Evolutionary conservation across 1,140 invertebrate species (phyloP), one percentile per base, ranked within the genome.

Genomic region (Chelonus insularis): DNA sequence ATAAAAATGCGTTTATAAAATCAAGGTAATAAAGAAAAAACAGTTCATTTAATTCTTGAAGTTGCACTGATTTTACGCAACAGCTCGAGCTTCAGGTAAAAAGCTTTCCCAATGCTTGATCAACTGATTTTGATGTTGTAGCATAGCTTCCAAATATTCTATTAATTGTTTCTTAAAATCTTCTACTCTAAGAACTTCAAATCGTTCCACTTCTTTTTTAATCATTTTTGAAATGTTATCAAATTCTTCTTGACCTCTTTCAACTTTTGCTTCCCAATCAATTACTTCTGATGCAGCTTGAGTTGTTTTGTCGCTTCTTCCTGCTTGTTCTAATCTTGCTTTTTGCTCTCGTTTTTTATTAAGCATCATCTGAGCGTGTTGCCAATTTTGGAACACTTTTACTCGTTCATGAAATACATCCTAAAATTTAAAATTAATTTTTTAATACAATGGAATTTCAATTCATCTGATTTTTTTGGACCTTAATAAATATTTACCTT

Each of bases 321-420:
- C 91, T 2, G 91, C 87, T 25, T 98, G 81, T 75, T 99, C 96
- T 1, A 95, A 83, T 73, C 96, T 94, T 1, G 91, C 92, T 78
- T 98, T 98, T 62, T 89, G 87, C 78, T 99, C 97, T 45, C 97
- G 86, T 73, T 98, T 96, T 75, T 97, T 97, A 11, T 90, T 95
- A 21, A 99, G 77, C 79, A 92, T 95, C 80, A 94, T 89, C 81
- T 98, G 94, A 41, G 96, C 93, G 74, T 96, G 94, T 77, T 99
- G 96, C 94, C 97, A 99, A 69, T 92, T 93, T 82, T 99, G 96
- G 80, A 97, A 99, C 0, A 93, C 89, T 84, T 99, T 99, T 0
- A 98, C 95, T 69, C 97, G 85, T 79, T 99, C 96, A 75, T 97
- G 94, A 72, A 99, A 97, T n/a, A 96, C 94, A 75, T 97, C 95